Conservation (phyloP, 2,113 vertebrate species). For the Terrapene triunguis region DNA sequence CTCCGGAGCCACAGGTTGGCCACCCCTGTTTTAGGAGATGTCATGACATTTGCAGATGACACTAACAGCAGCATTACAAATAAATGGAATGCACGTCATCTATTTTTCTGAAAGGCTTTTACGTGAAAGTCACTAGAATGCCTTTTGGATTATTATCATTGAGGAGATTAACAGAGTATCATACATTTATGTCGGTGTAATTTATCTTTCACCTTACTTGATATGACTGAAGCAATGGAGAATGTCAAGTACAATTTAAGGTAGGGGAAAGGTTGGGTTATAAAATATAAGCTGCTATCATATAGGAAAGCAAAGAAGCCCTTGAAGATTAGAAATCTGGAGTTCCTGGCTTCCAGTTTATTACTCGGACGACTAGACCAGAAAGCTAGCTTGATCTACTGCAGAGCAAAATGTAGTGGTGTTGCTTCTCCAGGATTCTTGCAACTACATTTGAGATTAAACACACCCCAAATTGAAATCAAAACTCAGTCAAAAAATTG, state of each 20-base stretch:
- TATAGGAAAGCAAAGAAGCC: constrained; percentile 32
- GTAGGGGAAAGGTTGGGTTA: constrained; percentile 23
- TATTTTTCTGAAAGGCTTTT: constrained; percentile 62
- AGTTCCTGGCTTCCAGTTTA: background rate
- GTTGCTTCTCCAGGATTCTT: constrained; percentile 7
- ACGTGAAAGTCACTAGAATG: background rate
- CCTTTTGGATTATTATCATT: constrained; percentile 39
- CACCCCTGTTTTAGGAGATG: background rate
- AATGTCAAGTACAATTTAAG: background rate
- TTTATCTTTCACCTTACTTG: constrained; percentile 39
- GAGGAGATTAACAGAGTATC: constrained; percentile 8
- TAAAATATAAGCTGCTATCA: constrained; percentile 14
- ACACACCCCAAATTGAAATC: background rate
- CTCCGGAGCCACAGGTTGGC: too few relatives aligned
- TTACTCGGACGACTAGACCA: background rate
- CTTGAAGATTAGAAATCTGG: constrained; percentile 22
- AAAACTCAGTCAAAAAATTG: background rate
- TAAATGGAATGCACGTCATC: constrained; percentile 56
- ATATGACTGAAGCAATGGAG: constrained; percentile 14
- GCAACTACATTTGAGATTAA: constrained; percentile 18
- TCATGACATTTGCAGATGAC: constrained; percentile 51
- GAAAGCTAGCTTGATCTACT: background rate
- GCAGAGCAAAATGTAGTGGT: background rate
- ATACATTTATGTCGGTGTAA: background rate
- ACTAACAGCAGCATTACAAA: constrained; percentile 47